Percentiles rank a stretch among this genome's conserved stretches.
Conservation (phyloP, 2,888 invertebrate genomes). For the Andrena trimmerana region DNA sequence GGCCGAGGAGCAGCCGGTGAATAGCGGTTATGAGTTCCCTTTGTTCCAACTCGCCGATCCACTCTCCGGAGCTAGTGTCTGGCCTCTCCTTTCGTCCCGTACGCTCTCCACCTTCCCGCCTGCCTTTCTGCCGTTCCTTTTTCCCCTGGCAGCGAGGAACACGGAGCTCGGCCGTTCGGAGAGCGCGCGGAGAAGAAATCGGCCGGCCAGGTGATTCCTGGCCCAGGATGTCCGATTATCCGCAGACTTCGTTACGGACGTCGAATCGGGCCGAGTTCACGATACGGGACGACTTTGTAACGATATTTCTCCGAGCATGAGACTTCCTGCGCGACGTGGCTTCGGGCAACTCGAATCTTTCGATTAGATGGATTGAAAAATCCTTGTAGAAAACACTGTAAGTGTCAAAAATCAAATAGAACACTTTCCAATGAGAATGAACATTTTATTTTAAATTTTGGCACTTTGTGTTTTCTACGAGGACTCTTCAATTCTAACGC, state of each 20-base stretch:
- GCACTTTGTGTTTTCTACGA: too few species aligned
- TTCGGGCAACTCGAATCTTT: neutral
- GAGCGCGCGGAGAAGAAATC: constrained; percentile 22
- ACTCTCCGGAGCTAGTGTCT: constrained; percentile 18
- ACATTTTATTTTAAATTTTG: too few species aligned
- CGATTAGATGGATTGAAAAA: too few species aligned
- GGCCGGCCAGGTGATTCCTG: constrained; percentile 14
- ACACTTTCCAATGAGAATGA: too few species aligned
- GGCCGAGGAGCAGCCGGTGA: constrained; percentile 60
- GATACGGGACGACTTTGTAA: neutral
- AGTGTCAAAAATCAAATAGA: too few species aligned
- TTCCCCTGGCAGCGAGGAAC: constrained; percentile 10
- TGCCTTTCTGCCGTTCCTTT: neutral
- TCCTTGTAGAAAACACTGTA: too few species aligned
- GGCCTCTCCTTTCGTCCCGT: neutral
- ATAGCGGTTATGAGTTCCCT: constrained; percentile 72
- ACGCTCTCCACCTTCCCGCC: neutral
- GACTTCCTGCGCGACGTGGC: neutral
- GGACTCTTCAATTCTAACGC: too few species aligned
- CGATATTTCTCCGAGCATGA: neutral
- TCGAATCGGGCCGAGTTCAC: neutral
- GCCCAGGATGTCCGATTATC: constrained; percentile 20
- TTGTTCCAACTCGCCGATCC: constrained; percentile 72
- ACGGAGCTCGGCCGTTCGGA: constrained; percentile 8
- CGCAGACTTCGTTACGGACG: constrained; percentile 4